Evolutionary conservation across 2,113 vertebrate genomes (phyloP).

Genomic region (Pogonocichla stellata): DNA sequence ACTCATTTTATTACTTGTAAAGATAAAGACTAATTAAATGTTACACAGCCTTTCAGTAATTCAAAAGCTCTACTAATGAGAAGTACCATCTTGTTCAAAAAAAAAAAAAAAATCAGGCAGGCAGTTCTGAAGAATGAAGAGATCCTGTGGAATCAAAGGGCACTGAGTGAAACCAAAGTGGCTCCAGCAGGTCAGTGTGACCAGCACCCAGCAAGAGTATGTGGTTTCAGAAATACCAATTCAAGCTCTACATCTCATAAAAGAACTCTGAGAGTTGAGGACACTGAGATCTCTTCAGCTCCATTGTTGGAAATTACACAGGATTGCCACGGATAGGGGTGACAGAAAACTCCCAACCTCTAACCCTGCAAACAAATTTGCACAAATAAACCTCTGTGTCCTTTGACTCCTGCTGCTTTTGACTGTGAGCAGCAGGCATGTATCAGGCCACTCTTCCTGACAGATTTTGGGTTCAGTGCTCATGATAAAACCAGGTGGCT

Average conservation of each 20-base stretch:
- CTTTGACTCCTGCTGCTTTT: not conserved
- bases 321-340: fast-evolving
- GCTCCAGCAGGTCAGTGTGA: not conserved
- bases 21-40: constrained; percentile 74
- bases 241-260: not conserved
- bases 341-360: fast-evolving
- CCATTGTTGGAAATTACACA: not conserved
- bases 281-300: not conserved
- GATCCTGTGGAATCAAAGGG: not conserved
- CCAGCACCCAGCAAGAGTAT: not conserved
- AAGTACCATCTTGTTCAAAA: not conserved
- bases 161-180: fast-evolving
- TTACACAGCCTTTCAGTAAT: constrained; percentile 62
- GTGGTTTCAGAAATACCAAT: not conserved
- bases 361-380: not conserved
- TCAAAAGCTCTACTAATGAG: constrained; percentile 49
- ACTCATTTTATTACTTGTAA: constrained; percentile 65
- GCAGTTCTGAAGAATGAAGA: not conserved
- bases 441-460: not conserved
- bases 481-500: fast-evolving
- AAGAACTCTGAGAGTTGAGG: not conserved
- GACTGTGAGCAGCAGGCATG: not conserved
- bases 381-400: not conserved
- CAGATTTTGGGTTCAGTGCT: not conserved
- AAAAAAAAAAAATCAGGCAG: not conserved